Percentiles rank a stretch among this genome's conserved stretches.
These are phyloP conservation scores for Staurois parvus DNA, from an alignment of 2,797 vertebrate species.

Conservation along the genomic window DNA sequence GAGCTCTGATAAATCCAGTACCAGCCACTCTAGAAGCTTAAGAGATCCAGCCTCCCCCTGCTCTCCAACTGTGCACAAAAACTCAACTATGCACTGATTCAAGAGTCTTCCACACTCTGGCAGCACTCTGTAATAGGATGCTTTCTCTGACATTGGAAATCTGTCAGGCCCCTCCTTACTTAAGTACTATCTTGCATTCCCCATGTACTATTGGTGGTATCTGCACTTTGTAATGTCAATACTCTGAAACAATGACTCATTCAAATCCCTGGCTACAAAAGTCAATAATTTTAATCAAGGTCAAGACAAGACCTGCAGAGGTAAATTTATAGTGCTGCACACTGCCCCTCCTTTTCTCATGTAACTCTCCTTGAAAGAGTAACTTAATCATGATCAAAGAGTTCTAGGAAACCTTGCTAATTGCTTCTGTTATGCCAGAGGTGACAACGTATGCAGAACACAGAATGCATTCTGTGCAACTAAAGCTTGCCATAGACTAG, in stretches of 20 bases:
- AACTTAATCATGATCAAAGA: constrained; percentile 39
- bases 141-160: not conserved
- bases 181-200: constrained; percentile 14
- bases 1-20: not conserved
- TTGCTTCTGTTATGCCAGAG: not conserved
- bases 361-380: constrained; percentile 1
- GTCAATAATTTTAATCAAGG: constrained; percentile 44
- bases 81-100: constrained; percentile 6
- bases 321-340: constrained; percentile 20
- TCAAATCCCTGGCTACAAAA: constrained; percentile 31
- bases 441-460: not conserved
- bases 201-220: constrained; percentile 37
- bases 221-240: constrained; percentile 54
- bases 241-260: constrained; percentile 59
- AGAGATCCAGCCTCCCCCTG: constrained; percentile 39
- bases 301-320: constrained; percentile 9
- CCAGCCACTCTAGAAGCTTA: constrained; percentile 49
- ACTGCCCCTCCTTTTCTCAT: not conserved
- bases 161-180: constrained; percentile 40
- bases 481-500: no score
- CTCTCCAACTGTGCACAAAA: constrained; percentile 26
- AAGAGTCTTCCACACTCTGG: constrained; percentile 10
- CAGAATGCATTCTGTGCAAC: no score
- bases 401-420: constrained; percentile 1
- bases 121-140: constrained; percentile 23